These are phyloP conservation scores for Melieria omissa DNA, from an alignment of 2,888 invertebrate species.

Conservation along the genomic window DNA sequence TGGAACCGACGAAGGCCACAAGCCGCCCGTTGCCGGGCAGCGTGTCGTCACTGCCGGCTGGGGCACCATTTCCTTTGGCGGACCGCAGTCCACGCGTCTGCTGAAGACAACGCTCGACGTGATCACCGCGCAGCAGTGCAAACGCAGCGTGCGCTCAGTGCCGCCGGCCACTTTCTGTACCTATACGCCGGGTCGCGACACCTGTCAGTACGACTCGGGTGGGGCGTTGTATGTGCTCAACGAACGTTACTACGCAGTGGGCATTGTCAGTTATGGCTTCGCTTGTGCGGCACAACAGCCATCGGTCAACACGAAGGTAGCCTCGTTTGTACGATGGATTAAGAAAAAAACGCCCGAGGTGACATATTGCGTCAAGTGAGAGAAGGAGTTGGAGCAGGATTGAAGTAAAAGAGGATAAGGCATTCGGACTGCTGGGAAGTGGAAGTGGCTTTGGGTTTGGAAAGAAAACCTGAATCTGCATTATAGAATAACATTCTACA, in stretches of 20 bases:
- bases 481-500: no score
- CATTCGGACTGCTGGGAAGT: no score
- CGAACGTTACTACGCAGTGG: slow-evolving; percentile 67
- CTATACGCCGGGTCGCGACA: slow-evolving; percentile 66
- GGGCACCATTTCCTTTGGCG: slow-evolving; percentile 71
- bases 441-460: no score
- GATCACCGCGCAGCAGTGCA: slow-evolving; percentile 66
- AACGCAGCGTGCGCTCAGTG: slow-evolving; percentile 45
- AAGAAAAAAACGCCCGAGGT: slow-evolving; percentile 59
- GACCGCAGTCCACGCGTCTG: slow-evolving; percentile 67
- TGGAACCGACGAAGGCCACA: slow-evolving; percentile 26
- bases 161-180: slow-evolving; percentile 68
- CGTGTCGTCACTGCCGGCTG: slow-evolving; percentile 68
- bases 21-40: slow-evolving; percentile 65
- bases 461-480: no score
- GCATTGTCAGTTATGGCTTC: slow-evolving; percentile 70
- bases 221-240: slow-evolving; percentile 69
- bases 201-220: slow-evolving; percentile 71
- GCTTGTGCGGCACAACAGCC: slow-evolving; percentile 69
- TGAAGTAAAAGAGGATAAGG: neutral
- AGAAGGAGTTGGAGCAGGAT: neutral
- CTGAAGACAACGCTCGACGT: slow-evolving; percentile 69
- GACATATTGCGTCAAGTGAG: slow-evolving; percentile 55
- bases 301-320: slow-evolving; percentile 70
- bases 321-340: slow-evolving; percentile 72